These are phyloP conservation scores for Rhinoderma darwinii DNA, from an alignment of 2,113 vertebrate genomes.

Conservation along the genomic window DNA sequence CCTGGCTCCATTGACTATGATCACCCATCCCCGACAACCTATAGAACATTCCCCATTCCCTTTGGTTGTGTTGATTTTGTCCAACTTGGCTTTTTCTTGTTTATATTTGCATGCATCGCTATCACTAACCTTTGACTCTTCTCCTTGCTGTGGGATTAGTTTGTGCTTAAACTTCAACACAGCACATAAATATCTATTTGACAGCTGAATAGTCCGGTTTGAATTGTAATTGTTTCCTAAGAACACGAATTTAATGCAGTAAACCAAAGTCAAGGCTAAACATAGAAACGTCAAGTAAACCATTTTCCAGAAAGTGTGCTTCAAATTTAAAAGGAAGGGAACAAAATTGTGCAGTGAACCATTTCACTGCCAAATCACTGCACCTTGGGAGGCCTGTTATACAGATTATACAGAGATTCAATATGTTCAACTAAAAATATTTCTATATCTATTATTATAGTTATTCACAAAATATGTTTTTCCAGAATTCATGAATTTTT, in stretches of 20 bases:
- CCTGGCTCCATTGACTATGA: slow-evolving; percentile 7
- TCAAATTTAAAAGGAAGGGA: slow-evolving; percentile 3
- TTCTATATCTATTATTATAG: too few species aligned
- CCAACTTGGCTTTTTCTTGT: slow-evolving; percentile 22
- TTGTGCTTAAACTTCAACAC: slow-evolving; percentile 42
- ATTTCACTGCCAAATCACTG: not conserved
- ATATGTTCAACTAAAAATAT: not conserved
- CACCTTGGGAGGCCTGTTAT: not conserved
- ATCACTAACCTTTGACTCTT: slow-evolving; percentile 45
- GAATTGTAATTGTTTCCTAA: slow-evolving; percentile 47
- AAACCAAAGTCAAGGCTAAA: slow-evolving; percentile 39
- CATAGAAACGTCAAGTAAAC: not conserved
- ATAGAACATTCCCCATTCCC: not conserved
- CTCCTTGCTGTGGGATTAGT: slow-evolving; percentile 47
- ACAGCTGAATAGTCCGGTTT: slow-evolving; percentile 41
- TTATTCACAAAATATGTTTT: too few species aligned
- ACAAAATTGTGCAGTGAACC: not conserved
- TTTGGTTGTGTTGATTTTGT: slow-evolving; percentile 2
- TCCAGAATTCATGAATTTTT: too few species aligned
- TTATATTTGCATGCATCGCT: slow-evolving; percentile 44
- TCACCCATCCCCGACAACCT: slow-evolving; percentile 12
- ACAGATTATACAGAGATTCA: not conserved
- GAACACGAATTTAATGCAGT: slow-evolving; percentile 43
- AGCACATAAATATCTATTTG: slow-evolving; percentile 49
- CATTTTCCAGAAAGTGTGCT: slow-evolving; percentile 1